Base-by-base conservation (phyloP, 2,888 invertebrate species). In the Plebejus argus region DNA sequence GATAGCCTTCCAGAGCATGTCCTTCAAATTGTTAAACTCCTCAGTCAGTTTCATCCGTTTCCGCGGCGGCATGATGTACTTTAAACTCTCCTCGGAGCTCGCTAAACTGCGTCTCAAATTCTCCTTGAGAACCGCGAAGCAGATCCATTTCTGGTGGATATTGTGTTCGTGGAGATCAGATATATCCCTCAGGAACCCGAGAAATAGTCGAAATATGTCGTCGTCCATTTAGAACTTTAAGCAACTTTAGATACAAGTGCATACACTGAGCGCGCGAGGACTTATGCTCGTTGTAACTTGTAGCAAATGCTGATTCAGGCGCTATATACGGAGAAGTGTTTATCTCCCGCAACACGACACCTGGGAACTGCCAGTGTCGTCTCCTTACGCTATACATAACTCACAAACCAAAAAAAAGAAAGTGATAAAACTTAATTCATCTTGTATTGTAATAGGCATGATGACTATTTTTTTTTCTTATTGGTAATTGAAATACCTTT, bases 271-370 rank as follows among this genome's bases (percentile, higher is more conserved):
- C 76, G 72, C 71, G 77, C 77, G 77, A 78, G 77, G 35, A 53
- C 45, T 28, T 78, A 45, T 78, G 70, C 18, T 53, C 77, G 15
- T 35, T 53, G 53, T 18, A n/a, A n/a, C n/a, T n/a, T 28, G 53
- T 61, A 49, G 20, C 18, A 74, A 77, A 70, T 83, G 88, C 89
- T 88, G 85, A 88, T 83, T 86, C 85, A 87, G 88, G 71, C 78
- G 76, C 85, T 84, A 79, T 82, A 80, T 88, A 87, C 85, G 84
- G 84, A 82, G 91, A 89, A 90, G 77, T 88, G 87, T 89, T 88
- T 89, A 90, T 89, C 87, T 85, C 82, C 79, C 76, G 87, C 81
- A 88, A 90, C 81, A 77, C 79, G 86, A 91, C 86, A 90, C 90
- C 85, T 87, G 86, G 81, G 86, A 86, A 84, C 80, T 79, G 79